Base-by-base conservation (phyloP, 2,797 vertebrate species). In the Myiothlypis chrysogaster region DNA sequence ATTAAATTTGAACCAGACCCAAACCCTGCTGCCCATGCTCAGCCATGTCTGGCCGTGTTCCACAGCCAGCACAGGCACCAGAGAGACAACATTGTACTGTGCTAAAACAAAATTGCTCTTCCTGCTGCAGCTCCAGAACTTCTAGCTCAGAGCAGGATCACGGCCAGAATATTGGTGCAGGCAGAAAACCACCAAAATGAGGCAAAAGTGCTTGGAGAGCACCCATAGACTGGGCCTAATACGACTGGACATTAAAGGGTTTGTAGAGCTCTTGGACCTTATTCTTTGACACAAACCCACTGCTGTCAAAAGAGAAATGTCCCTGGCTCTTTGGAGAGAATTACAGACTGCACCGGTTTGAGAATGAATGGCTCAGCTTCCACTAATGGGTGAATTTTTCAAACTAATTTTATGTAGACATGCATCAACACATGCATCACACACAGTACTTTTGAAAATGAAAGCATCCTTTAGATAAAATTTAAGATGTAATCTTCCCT, bases 41-140 rank as follows among this genome's bases (percentile, higher is more conserved):
- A 13, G 44, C 32, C 27, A 52, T 0, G 0, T 17, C 70, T 81
- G 90, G 65, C 41, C 7, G 2, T 1, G 1, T 0, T 28, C 63
- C 73, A 78, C 0, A 0, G 63, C 20, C 55, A 49, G 56, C 3
- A 2, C 81, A 69, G 55, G 14, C 44, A 16, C 22, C 34, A 72
- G 59, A 52, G 20, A 84, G 43, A 19, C 2, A 5, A 88, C 15
- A 22, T 1, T 41, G 44, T 52, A 46, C 34, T 5, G 14, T 20
- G 56, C 57, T 75, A 76, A 68, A 71, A 56, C 24, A 14, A 28
- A 0, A 1, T 37, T 52, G 7, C 49, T 49, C 20, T 68, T 83
- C 28, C 56, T 64, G 20, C 12, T 34, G 9, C 8, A 56, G 35
- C 47, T 81, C 35, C 43, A 79, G 70, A 89, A 75, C 23, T 69